Base-by-base conservation (phyloP, 2,113 vertebrate genomes). In the Polypterus bichir region DNA sequence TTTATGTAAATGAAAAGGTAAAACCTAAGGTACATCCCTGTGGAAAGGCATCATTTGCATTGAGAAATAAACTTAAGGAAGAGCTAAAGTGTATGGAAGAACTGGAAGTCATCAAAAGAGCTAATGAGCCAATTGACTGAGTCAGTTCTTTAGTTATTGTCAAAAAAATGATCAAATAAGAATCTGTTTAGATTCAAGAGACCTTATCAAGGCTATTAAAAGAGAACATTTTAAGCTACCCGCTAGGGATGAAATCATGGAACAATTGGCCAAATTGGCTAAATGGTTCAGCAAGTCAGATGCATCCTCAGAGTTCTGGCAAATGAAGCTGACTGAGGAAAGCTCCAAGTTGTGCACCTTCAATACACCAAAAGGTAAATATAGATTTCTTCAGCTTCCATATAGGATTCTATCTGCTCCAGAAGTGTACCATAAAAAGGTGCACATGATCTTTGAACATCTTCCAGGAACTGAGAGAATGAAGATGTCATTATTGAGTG, bases 351-450 rank as follows among this genome's bases (percentile, higher is more conserved):
- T 65, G 3, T 63, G 59, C 49, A 67, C 49, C 0, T 70, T 68
- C 44, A 68, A 69, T 46, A 65, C 44, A 3, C 60, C 56, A 11
- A 54, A 62, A 7, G 65, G 27, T 9, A 68, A 63, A 53, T 59
- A 64, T 55, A 6, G 44, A 3, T 73, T 68, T 48, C 9, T 72
- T 5, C 7, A 60, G 2, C 57, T 64, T 7, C 59, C 63, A 44
- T 64, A 61, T 70, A 64, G 60, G 7, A 70, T 65, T 45, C 59
- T 62, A 4, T 67, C 57, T 1, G 62, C 65, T 7, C 67, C 67
- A 10, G 62, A 65, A 44, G 67, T 67, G 3, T 66, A 66, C 48
- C 67, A 69, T 56, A 69, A 74, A 46, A 69, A 61, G 3, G 67
- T 69, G 5, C 48, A 60, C 46, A 55, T 65, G 48, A 60, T 66